Base-by-base conservation (phyloP, 1,140 invertebrate genomes). In the Drosophila repleta region DNA sequence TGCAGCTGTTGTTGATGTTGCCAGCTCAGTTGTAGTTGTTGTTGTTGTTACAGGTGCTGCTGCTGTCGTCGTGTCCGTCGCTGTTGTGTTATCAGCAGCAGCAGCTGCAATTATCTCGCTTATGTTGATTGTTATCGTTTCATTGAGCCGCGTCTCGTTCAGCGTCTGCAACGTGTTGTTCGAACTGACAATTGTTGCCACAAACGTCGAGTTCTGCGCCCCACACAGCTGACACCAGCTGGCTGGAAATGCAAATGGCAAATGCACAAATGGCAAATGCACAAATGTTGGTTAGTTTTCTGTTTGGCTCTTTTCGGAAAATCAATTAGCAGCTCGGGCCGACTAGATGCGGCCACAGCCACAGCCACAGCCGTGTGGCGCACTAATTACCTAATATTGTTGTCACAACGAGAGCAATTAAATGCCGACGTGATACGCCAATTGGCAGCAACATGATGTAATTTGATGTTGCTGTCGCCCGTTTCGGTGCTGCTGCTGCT, bases 331-430 rank as follows among this genome's bases (percentile, higher is more conserved):
- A 41, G n/a, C 29, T 29, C 45, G 24, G 11, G 15, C 13, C 39
- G 5, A 15, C 39, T 29, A 45, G 39, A 15, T 13, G 15, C 39
- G 6, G 17, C 43, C 56, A 58, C 57, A 60, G 32, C 11, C 1
- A 10, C 11, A 21, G 21, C 26, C 49, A 37, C 39, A 48, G 41
- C 29, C 66, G 39, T 61, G 57, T 53, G 39, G 56, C 55, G 46
- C 58, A 78, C 82, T 87, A 88, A 87, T 87, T 87, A 87, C 82
- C 83, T 88, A 87, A 87, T 88, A 83, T 82, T 87, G 83, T 82
- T 79, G 66, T 79, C 82, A 88, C 82, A 82, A 87, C 67, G 64
- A 88, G 72, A 37, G 83, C 71, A 87, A 88, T 87, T 87, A 87
- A 88, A 78, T 88, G 75, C 11, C 68, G 81, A 88, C 82, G 82